phyloP scores from a whole-genome alignment of 2,797 vertebrate genomes.

The Eremophila alpestris region DNA sequence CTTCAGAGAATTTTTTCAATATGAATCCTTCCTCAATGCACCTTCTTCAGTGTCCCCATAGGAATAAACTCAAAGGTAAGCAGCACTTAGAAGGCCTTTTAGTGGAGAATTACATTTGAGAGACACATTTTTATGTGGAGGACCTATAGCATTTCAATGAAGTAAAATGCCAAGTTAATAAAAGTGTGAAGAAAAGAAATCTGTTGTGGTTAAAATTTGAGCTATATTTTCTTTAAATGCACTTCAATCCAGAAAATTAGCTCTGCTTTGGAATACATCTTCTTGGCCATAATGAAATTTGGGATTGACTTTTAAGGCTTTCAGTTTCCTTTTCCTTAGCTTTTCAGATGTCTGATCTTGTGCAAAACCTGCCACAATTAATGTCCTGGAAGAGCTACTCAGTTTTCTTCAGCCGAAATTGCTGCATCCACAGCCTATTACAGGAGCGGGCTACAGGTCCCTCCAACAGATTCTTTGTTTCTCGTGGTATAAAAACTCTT shows the following conservation, averaged over 20 bases:
- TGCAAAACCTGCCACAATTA: background rate
- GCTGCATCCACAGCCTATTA: background rate
- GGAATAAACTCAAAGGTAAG: background rate
- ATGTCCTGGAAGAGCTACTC: background rate
- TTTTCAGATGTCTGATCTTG: background rate
- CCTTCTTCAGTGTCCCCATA: background rate
- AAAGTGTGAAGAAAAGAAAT: background rate
- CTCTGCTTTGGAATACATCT: background rate
- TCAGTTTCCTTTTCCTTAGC: background rate
- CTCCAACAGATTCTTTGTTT: background rate
- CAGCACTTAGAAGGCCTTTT: background rate
- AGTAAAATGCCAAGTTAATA: slow-evolving; percentile 31
- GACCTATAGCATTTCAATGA: background rate
- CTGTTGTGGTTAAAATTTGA: background rate
- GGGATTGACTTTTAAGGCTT: background rate
- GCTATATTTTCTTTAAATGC: background rate
- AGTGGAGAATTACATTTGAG: background rate
- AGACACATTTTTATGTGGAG: background rate
- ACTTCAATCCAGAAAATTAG: background rate
- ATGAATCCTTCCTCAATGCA: background rate
- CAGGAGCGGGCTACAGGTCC: background rate
- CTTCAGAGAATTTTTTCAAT: background rate
- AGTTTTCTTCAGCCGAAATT: background rate
- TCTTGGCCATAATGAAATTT: background rate
- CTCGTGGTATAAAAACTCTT: background rate